Evolutionary conservation across 1,140 invertebrate genomes (phyloP).

Genomic region (Drosophila arawakana): DNA sequence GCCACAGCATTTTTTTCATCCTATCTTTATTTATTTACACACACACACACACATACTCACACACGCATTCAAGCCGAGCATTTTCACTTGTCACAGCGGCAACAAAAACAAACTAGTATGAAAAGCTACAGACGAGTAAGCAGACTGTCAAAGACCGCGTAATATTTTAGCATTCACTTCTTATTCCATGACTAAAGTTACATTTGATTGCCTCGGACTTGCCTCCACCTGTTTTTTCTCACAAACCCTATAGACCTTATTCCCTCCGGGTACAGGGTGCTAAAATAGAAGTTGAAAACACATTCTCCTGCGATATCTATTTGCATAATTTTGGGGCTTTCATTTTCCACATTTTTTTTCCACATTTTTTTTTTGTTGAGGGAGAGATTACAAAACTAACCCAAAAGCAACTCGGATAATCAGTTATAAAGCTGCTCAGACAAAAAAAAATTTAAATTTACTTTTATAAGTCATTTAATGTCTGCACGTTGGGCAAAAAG

Average conservation of each 20-base stretch:
- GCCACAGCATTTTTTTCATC: constrained; percentile 35
- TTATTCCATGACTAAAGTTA: too few relatives aligned
- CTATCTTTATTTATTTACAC: constrained; percentile 1
- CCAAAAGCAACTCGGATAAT: constrained; percentile 38
- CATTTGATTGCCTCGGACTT: too few relatives aligned
- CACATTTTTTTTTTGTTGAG: background rate
- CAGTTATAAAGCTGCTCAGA: constrained; percentile 40
- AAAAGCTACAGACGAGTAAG: too few relatives aligned
- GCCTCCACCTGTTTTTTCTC: too few relatives aligned
- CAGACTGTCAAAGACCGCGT: too few relatives aligned
- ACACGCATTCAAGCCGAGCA: too few relatives aligned
- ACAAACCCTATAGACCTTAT: too few relatives aligned
- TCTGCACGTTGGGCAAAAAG: constrained; percentile 38
- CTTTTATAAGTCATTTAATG: constrained; percentile 31
- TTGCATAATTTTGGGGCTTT: constrained; percentile 59
- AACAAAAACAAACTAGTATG: background rate
- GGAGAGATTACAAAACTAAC: constrained; percentile 37
- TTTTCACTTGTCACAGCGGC: constrained; percentile 10
- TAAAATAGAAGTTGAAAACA: constrained; percentile 6
- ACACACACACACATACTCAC: too few relatives aligned
- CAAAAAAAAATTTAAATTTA: constrained; percentile 40
- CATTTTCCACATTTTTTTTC: background rate
- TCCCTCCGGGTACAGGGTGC: too few relatives aligned
- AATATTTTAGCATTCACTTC: too few relatives aligned
- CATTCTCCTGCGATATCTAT: constrained; percentile 46